Evolutionary conservation across 1,140 invertebrate genomes (phyloP).

Genomic region (Hypothenemus hampei): DNA sequence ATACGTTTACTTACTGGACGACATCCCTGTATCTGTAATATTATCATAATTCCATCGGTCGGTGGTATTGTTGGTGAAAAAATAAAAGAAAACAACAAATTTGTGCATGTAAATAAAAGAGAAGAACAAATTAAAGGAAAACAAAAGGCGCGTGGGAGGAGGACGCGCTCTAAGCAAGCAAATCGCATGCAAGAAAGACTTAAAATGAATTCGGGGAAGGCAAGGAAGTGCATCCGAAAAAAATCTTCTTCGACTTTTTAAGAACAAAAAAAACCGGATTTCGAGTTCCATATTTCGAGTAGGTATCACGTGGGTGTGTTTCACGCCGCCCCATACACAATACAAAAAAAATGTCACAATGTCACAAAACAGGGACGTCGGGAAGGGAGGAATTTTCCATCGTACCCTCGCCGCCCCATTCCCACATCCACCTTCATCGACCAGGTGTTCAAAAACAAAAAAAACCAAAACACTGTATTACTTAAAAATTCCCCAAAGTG

Average conservation of each 20-base stretch:
- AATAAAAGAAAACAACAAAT: constrained; percentile 61
- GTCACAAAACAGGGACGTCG: constrained; percentile 31
- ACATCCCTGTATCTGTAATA: constrained; percentile 73
- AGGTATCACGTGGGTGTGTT: too few relatives aligned
- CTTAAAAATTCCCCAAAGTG: too few relatives aligned
- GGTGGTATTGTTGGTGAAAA: constrained; percentile 63
- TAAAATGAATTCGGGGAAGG: constrained; percentile 42
- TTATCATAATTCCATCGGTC: constrained; percentile 52
- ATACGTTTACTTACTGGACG: constrained; percentile 83
- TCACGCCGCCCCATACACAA: constrained; percentile 65
- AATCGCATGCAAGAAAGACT: constrained; percentile 52
- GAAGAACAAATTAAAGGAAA: constrained; percentile 54
- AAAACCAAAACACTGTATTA: too few relatives aligned
- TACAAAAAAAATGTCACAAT: constrained; percentile 67
- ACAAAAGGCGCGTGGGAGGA: neutral
- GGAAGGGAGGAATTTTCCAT: neutral
- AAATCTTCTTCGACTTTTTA: constrained; percentile 45
- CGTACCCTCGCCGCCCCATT: neutral
- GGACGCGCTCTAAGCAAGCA: constrained; percentile 59
- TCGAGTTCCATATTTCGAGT: constrained; percentile 20
- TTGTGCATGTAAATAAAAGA: constrained; percentile 72
- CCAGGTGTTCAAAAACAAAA: too few relatives aligned
- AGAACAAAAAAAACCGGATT: constrained; percentile 54
- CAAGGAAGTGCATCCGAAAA: constrained; percentile 46
- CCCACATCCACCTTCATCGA: too few relatives aligned